A percentile compares a stretch with the other conserved stretches of the same genome.
Evolutionary conservation across 2,113 vertebrate species (phyloP).

Genomic region (Tympanuchus pallidicinctus): DNA sequence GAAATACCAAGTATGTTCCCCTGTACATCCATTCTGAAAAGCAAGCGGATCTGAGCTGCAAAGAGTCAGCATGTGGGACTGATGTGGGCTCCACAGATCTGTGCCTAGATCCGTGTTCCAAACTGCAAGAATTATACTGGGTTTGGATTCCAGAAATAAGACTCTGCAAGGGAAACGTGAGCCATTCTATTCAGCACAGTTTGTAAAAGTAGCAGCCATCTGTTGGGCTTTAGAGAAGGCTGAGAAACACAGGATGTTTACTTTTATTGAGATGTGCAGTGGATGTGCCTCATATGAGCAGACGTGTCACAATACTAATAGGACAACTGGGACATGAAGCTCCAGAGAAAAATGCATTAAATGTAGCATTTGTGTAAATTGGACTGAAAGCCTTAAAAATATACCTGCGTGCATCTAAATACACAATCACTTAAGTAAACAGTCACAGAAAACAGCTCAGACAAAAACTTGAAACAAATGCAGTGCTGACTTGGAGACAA

Average conservation of each 20-base stretch:
- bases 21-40: neutral
- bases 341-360: neutral
- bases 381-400: neutral
- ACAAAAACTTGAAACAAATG: neutral
- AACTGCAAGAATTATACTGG: neutral
- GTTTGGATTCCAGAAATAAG: constrained; percentile 55
- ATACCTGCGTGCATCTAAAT: neutral
- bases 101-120: neutral
- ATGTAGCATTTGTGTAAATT: neutral
- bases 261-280: constrained; percentile 37
- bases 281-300: constrained; percentile 19
- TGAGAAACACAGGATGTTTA: constrained; percentile 66
- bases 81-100: neutral
- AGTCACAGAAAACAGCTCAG: neutral
- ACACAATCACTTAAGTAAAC: neutral
- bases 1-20: neutral
- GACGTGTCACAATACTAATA: neutral
- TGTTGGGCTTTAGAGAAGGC: constrained; percentile 45
- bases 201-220: constrained; percentile 63
- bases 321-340: constrained; percentile 9
- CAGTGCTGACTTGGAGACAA: neutral
- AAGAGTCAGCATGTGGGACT: rapidly evolving
- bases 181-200: neutral
- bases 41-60: neutral
- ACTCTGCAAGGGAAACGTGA: constrained; percentile 53